phyloP scores from a whole-genome alignment of 1,140 invertebrate species.

The Lordiphosa stackelbergi region DNA sequence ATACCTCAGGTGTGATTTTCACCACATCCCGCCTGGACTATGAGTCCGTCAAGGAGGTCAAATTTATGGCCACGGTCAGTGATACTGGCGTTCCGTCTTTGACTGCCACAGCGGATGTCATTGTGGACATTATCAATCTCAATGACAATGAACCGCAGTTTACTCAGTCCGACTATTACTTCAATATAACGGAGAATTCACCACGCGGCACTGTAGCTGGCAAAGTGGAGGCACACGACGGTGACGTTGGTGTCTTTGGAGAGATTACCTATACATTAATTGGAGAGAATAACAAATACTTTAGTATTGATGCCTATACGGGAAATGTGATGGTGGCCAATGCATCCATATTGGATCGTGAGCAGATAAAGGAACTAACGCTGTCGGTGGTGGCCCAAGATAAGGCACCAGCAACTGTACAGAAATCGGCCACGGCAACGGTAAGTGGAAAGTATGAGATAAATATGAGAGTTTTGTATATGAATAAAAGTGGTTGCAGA shows the following conservation, averaged over 20 bases:
- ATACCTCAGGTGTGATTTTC: constrained; percentile 87
- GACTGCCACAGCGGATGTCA: constrained; percentile 85
- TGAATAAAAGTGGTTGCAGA: too few relatives aligned
- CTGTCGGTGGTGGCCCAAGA: constrained; percentile 89
- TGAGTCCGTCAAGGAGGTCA: constrained; percentile 85
- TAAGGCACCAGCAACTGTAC: constrained; percentile 83
- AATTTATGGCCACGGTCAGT: constrained; percentile 88
- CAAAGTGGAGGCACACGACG: constrained; percentile 85
- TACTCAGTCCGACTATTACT: constrained; percentile 82
- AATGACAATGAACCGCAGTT: constrained; percentile 93
- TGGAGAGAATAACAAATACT: constrained; percentile 83
- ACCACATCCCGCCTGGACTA: constrained; percentile 89
- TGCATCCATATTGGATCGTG: constrained; percentile 87
- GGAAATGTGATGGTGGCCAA: constrained; percentile 88
- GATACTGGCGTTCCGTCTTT: constrained; percentile 89
- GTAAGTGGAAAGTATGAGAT: constrained; percentile 74
- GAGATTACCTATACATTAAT: constrained; percentile 86
- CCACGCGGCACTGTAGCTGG: constrained; percentile 83
- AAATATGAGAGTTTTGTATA: too few relatives aligned
- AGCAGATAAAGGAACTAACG: constrained; percentile 83
- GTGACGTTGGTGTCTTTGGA: constrained; percentile 86
- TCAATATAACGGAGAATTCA: constrained; percentile 86
- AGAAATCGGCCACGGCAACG: constrained; percentile 84
- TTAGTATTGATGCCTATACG: constrained; percentile 83
- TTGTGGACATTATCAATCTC: constrained; percentile 88